Base-by-base conservation (phyloP, 2,888 invertebrate species). In the Dysmachus trigonus region DNA sequence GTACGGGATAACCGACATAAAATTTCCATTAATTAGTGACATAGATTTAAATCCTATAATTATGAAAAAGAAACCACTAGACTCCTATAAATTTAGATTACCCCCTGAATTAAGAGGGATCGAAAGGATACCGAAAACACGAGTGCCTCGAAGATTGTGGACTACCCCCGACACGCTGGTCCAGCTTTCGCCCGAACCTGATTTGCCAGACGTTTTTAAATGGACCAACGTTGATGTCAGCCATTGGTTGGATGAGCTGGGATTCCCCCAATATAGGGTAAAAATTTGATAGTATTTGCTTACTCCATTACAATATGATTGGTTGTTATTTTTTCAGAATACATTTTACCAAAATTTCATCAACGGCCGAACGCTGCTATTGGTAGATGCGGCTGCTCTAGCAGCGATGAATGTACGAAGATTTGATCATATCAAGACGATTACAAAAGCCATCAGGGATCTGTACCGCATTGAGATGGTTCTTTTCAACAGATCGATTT, bases 261-360 rank as follows among this genome's bases (percentile, higher is more conserved):
- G 93, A 0, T 90, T 93, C 13, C 93, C 93, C 0, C 91, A 93
- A 82, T 94, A 94, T 88, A 92, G 90, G 91, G 94, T 94, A 88
- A 83, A 87, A 41, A 53, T 51, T 72, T 4, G 4, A 72, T 31
- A 22, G 22, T 22, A n/a, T 22, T 79, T 15, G n/a, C 73, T 15
- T 33, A 10, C 18, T 31, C 71, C 6, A 31, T 31, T 71, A 71
- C n/a, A n/a, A 31, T 74, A 13, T 47, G 38, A 35, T 47, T 18
- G 3, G 38, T 1, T 41, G n/a, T n/a, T n/a, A n/a, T 0, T 0
- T 79, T 73, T 85, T 3, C 89, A 92, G 88, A 92, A 93, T 86
- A 92, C 94, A 0, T 88, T 92, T 0, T 90, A 91, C 1, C 93
- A 93, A 86, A 90, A 93, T 41, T 92, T 93, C 3, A 92, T 94